Evolutionary conservation across 2,797 vertebrate species (phyloP).

Genomic region (Periparus ater): DNA sequence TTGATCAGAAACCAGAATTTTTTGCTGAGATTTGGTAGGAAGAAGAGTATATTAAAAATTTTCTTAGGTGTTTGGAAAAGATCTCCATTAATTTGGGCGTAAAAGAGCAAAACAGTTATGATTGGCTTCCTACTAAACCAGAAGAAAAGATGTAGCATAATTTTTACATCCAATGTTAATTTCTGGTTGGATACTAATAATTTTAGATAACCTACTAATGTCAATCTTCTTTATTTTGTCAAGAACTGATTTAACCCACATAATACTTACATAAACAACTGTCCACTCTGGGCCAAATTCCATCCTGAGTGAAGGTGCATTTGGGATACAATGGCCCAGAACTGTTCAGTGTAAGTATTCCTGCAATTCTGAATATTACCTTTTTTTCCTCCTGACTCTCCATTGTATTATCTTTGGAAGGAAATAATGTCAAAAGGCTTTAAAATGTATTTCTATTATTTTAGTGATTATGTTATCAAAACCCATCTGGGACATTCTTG

Average conservation of each 20-base stretch:
- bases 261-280: not conserved
- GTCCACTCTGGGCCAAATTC: not conserved
- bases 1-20: not conserved
- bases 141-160: not conserved
- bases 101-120: not conserved
- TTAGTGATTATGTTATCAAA: constrained; percentile 30
- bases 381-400: not conserved
- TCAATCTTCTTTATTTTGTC: not conserved
- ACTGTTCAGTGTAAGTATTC: not conserved
- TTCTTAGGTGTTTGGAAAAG: not conserved
- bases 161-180: not conserved
- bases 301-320: not conserved
- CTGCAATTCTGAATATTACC: not conserved
- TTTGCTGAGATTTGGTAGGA: not conserved
- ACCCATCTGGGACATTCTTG: not conserved
- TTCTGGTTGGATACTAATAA: not conserved
- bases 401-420: not conserved
- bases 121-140: not conserved
- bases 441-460: not conserved
- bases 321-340: not conserved
- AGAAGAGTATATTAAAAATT: not conserved
- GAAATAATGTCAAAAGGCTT: constrained; percentile 21
- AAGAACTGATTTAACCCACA: not conserved
- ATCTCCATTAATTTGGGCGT: not conserved
- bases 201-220: not conserved